Evolutionary conservation across 2,888 invertebrate species (phyloP), one percentile per base, ranked within the genome.

Genomic region (Acleris sparsana): DNA sequence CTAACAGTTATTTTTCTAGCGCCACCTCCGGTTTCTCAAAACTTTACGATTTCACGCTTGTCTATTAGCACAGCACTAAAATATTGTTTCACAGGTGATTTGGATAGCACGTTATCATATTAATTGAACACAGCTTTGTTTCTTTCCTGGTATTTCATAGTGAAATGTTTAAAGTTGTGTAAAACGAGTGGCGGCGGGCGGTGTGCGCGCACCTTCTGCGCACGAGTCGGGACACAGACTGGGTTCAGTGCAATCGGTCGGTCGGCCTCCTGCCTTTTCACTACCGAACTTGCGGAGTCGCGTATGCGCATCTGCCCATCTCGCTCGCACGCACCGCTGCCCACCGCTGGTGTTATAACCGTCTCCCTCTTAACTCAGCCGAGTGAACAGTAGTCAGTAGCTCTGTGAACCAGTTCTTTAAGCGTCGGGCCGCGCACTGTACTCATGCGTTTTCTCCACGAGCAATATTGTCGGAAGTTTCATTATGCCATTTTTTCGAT

Each of bases 351-450:
- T 60, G 51, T 67, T 67, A 43, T 69, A 57, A 9, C 44, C 69
- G 67, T 70, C 72, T 83, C 83, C 75, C 77, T 69, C 70, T 77
- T 68, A 71, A 74, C 71, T 69, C 73, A 71, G 79, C 79, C 77
- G 79, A 86, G 77, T 91, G 89, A 88, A 91, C 92, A 88, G 92
- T 90, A 89, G 89, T 85, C 83, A 70, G 80, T 82, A 86, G 83
- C 83, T 77, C 76, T 78, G 80, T 86, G 87, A 88, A 89, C 91
- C 85, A 87, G 91, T 91, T 91, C 85, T 86, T 85, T 80, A 85
- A 81, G 84, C 82, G 80, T 88, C 83, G 86, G 84, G 87, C 66
- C 70, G 67, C 62, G 65, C 63, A 87, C 85, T 87, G 74, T 74
- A 77, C 83, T 83, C 84, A 84, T 83, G 83, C 83, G 82, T 87